Conservation (phyloP, 2,797 vertebrate genomes). For the Novumbra hubbsi region DNA sequence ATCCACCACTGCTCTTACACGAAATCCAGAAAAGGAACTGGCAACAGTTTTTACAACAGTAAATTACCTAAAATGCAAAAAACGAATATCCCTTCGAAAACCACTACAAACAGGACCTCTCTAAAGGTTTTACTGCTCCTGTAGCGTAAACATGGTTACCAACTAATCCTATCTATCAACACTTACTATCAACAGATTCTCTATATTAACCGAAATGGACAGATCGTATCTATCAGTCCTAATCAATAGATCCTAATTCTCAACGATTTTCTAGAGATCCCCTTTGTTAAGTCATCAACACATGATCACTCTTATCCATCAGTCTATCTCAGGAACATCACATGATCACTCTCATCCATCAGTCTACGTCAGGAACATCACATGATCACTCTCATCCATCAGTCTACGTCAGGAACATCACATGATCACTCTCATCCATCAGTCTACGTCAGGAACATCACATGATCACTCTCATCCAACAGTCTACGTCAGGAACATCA, state of each 20-base stretch:
- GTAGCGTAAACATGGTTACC: neutral
- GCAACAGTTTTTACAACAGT: too few relatives aligned
- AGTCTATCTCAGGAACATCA: neutral
- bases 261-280: neutral
- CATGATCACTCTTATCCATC: neutral
- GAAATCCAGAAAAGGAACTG: too few relatives aligned
- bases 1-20: too few relatives aligned
- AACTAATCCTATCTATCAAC: neutral
- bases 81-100: neutral
- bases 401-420: neutral
- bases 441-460: neutral
- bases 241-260: neutral
- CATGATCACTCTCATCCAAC: neutral
- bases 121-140: neutral
- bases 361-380: neutral
- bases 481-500: neutral
- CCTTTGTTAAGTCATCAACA: neutral
- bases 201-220: too few relatives aligned
- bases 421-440: neutral
- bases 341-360: neutral
- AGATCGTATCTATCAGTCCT: too few relatives aligned
- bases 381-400: neutral
- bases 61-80: too few relatives aligned
- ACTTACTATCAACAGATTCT: too few relatives aligned
- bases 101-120: neutral